These are phyloP conservation scores for Lethrus apterus DNA, from an alignment of 1,140 invertebrate species.

Conservation along the genomic window DNA sequence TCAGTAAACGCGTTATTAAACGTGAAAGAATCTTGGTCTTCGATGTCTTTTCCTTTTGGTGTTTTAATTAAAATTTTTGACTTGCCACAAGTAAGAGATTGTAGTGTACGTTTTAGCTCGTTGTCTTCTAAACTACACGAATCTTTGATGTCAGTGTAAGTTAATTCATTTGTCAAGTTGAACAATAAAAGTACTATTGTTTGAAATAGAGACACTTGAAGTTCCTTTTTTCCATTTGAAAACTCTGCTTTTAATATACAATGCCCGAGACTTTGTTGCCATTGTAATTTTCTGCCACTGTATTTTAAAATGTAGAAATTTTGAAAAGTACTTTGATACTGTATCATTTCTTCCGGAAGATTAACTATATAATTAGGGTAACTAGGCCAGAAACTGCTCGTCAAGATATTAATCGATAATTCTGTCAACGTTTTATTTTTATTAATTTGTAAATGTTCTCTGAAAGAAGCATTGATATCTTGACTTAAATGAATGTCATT, in stretches of 20 bases:
- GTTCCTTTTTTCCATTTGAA: conserved; percentile 80
- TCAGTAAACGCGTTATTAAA: conserved; percentile 93
- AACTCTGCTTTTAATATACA: conserved; percentile 89
- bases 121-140: conserved; percentile 82
- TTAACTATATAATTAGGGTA: conserved; percentile 85
- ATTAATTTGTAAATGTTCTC: conserved; percentile 53
- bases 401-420: conserved; percentile 88
- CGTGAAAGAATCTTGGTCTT: conserved; percentile 77
- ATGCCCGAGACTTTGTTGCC: conserved; percentile 93
- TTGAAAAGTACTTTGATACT: conserved; percentile 89
- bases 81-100: conserved; percentile 92
- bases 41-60: conserved; percentile 80
- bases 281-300: conserved; percentile 91
- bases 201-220: conserved; percentile 96
- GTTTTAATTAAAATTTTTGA: conserved; percentile 80
- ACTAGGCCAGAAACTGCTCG: conserved; percentile 98
- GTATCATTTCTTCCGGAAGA: conserved; percentile 81
- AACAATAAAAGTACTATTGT: conserved; percentile 87
- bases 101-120: conserved; percentile 85
- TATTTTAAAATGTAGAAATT: conserved; percentile 96
- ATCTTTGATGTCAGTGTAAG: conserved; percentile 79
- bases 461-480: conserved; percentile 90
- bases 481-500: conserved; percentile 97
- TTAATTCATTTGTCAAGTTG: conserved; percentile 76
- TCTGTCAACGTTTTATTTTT: conserved; percentile 57